These are phyloP conservation scores for Pherbina coryleti DNA, from an alignment of 2,888 invertebrate genomes.

Conservation along the genomic window DNA sequence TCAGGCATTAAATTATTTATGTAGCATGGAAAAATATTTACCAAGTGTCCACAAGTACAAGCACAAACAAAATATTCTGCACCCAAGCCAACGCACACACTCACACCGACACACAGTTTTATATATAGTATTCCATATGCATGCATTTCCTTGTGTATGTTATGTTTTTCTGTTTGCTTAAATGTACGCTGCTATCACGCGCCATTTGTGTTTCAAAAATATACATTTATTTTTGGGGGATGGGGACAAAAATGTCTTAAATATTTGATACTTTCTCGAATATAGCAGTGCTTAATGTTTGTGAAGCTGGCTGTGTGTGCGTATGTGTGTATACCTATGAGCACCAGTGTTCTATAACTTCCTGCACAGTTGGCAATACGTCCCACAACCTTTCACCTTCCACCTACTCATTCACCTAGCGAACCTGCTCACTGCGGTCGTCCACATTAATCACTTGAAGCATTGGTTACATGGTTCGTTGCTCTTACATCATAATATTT, in stretches of 20 bases:
- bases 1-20: constrained; percentile 8
- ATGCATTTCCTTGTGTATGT: background rate
- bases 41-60: constrained; percentile 17
- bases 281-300: background rate
- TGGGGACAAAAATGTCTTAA: constrained; percentile 27
- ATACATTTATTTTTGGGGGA: constrained; percentile 28
- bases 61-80: constrained; percentile 32
- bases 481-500: constrained; percentile 34
- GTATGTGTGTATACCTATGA: background rate
- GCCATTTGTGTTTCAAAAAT: constrained; percentile 40
- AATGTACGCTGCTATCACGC: constrained; percentile 33
- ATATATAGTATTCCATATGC: background rate
- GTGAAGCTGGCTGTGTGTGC: background rate
- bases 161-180: background rate
- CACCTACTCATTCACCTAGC: background rate
- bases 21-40: constrained; percentile 21
- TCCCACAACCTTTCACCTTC: background rate
- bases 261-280: constrained; percentile 32
- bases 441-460: constrained; percentile 26
- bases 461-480: constrained; percentile 20
- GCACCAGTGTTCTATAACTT: background rate
- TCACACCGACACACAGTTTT: constrained; percentile 2
- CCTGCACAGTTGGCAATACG: constrained; percentile 18
- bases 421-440: background rate
- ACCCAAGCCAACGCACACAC: background rate